phyloP scores from a whole-genome alignment of 1,140 invertebrate genomes.

The Branchinecta lindahli region DNA sequence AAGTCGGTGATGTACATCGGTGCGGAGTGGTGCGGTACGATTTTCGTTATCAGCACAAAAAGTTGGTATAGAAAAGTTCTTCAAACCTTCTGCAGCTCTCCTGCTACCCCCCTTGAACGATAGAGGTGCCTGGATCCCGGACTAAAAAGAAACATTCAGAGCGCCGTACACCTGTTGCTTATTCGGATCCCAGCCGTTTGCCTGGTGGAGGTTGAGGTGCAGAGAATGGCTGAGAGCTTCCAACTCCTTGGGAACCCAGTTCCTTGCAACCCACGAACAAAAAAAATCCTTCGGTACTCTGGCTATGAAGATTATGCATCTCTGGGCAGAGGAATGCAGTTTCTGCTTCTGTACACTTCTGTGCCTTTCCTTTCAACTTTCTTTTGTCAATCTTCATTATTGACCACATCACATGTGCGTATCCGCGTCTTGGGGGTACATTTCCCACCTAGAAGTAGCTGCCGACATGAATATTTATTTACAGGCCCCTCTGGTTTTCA shows the following conservation, averaged over 20 bases:
- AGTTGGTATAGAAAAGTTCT: too few relatives aligned
- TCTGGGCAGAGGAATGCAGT: not conserved
- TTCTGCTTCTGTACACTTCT: not conserved
- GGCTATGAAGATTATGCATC: not conserved
- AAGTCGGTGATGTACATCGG: too few relatives aligned
- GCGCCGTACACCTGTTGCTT: too few relatives aligned
- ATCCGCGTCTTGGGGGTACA: not conserved
- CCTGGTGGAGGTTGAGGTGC: not conserved
- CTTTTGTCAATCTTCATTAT: not conserved
- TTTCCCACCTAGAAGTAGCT: not conserved
- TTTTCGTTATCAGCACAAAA: too few relatives aligned
- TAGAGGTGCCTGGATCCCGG: too few relatives aligned
- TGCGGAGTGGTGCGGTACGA: too few relatives aligned
- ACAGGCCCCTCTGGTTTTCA: not conserved
- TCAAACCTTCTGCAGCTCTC: too few relatives aligned
- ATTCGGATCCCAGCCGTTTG: not conserved
- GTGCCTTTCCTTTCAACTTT: not conserved
- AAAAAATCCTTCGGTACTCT: not conserved
- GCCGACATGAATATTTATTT: not conserved
- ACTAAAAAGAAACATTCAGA: too few relatives aligned
- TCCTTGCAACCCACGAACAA: not conserved
- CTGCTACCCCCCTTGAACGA: too few relatives aligned
- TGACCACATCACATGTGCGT: not conserved
- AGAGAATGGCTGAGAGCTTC: not conserved
- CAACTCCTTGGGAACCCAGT: not conserved